phyloP scores from a whole-genome alignment of 2,797 vertebrate genomes.

The Glyptemys insculpta region DNA sequence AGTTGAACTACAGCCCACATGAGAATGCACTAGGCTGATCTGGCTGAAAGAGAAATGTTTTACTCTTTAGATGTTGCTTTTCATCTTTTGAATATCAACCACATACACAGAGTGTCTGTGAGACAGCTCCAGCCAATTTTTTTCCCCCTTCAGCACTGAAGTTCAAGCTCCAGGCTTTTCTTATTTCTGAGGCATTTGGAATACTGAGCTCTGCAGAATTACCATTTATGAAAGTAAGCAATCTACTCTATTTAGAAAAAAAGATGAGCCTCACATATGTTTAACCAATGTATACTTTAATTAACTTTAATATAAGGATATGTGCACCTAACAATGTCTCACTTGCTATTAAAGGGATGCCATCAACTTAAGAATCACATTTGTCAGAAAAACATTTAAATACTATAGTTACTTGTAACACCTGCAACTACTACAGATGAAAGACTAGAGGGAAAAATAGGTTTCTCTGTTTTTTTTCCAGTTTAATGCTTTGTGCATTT shows the following conservation, averaged over 20 bases:
- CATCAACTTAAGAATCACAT: not conserved
- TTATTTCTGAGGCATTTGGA: not conserved
- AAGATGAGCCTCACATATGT: accelerated
- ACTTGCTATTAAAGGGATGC: not conserved
- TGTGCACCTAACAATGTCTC: not conserved
- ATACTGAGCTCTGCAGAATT: not conserved
- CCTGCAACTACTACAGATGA: not conserved
- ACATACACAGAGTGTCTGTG: not conserved
- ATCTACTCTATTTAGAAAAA: not conserved
- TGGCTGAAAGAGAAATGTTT: not conserved
- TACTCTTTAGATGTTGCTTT: not conserved
- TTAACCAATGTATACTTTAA: not conserved
- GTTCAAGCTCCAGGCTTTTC: not conserved
- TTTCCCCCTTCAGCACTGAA: not conserved
- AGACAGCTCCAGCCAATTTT: not conserved
- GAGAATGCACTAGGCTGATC: not conserved
- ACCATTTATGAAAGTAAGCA: accelerated
- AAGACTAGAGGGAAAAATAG: not conserved
- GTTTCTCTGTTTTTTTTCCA: not conserved
- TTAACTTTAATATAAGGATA: not conserved
- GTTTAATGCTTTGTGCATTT: not conserved
- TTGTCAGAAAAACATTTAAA: not conserved
- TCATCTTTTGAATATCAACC: not conserved
- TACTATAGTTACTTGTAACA: not conserved
- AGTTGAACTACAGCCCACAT: not conserved